Conservation (phyloP, 2,113 vertebrate species). For the Philantomba maxwellii region DNA sequence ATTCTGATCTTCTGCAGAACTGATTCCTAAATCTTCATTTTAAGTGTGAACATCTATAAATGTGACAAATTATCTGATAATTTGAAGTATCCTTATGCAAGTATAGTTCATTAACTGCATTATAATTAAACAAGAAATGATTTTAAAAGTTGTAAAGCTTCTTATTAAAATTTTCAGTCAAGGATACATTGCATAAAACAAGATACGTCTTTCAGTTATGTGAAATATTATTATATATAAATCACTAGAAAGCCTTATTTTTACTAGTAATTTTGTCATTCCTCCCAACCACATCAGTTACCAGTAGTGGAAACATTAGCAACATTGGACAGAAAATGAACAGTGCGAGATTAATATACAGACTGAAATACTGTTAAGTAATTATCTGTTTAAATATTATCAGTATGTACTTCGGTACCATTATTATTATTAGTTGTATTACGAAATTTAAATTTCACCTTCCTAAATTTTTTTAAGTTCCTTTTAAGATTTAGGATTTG, state of each 20-base stretch:
- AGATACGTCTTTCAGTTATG: background rate
- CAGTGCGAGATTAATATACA: background rate
- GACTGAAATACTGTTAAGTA: background rate
- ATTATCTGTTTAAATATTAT: background rate
- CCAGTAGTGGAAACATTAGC: background rate
- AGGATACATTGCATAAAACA: background rate
- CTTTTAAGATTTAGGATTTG: background rate
- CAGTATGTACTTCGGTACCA: background rate
- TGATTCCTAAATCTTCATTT: background rate
- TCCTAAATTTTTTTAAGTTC: background rate
- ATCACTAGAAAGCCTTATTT: background rate
- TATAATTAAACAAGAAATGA: background rate
- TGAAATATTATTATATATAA: background rate
- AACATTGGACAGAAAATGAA: background rate
- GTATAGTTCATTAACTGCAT: background rate
- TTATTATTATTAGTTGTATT: background rate
- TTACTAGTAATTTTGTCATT: slow-evolving; percentile 10
- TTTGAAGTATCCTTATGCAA: background rate
- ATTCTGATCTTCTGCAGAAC: background rate
- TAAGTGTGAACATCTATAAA: background rate
- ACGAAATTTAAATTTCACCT: background rate
- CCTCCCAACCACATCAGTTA: background rate
- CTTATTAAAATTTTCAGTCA: background rate
- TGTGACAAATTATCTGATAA: background rate
- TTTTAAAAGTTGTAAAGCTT: background rate